Conservation (phyloP, 2,797 vertebrate genomes). For the Melanogrammus aeglefinus region DNA sequence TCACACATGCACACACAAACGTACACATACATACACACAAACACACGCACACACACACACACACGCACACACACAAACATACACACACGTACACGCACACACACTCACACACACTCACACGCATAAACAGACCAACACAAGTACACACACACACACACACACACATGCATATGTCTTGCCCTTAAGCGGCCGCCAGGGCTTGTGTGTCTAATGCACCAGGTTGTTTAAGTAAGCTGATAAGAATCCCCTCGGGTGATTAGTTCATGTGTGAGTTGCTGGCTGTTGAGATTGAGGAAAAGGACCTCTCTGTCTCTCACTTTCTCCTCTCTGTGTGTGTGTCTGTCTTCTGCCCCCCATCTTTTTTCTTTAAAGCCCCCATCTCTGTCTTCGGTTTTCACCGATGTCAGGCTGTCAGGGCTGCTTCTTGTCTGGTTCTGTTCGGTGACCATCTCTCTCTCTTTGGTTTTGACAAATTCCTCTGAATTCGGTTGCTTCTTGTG, state of each 20-base stretch:
- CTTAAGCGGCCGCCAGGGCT: conserved; percentile 42
- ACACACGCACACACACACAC: too few species aligned
- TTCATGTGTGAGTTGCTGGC: conserved; percentile 66
- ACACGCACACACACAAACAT: too few species aligned
- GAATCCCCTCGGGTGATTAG: conserved; percentile 75
- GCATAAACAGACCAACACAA: conserved; percentile 11
- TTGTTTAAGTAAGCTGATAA: conserved; percentile 74
- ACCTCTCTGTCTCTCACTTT: conserved; percentile 29
- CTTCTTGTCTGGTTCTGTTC: too few species aligned
- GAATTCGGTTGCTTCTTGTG: too few species aligned
- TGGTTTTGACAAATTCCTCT: too few species aligned
- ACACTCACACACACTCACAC: conserved; percentile 6
- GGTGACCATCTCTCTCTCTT: background rate
- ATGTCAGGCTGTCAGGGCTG: too few species aligned
- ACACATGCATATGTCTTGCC: conserved; percentile 6
- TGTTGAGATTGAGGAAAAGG: conserved; percentile 20
- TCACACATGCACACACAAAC: background rate
- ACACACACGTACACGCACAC: too few species aligned
- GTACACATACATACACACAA: too few species aligned
- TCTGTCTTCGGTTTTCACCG: background rate
- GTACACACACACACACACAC: conserved; percentile 26
- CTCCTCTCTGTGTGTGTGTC: conserved; percentile 17
- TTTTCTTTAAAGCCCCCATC: conserved; percentile 20
- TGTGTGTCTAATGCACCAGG: conserved; percentile 68
- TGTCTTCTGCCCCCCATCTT: conserved; percentile 20